Conservation (phyloP, 2,888 invertebrate species). For the Tuta absoluta region DNA sequence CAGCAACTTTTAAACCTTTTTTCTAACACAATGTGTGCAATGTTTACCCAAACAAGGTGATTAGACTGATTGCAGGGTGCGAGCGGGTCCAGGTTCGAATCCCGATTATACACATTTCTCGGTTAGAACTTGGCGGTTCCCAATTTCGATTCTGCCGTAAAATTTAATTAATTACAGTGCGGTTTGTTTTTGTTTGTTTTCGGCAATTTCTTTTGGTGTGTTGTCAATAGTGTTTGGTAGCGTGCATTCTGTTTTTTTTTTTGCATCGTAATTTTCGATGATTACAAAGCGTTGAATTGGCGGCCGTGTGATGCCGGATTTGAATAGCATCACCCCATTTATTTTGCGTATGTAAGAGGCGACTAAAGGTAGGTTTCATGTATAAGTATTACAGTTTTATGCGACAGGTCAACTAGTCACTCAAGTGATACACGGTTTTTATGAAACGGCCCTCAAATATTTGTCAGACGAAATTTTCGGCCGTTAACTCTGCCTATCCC, state of each 20-base stretch:
- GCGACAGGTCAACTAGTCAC: too few relatives aligned
- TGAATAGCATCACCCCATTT: too few relatives aligned
- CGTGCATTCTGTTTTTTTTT: background rate
- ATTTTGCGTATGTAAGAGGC: too few relatives aligned
- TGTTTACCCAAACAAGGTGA: conserved; percentile 64
- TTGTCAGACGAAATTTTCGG: too few relatives aligned
- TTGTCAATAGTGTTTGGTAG: background rate
- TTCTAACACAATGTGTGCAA: conserved; percentile 46
- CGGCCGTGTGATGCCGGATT: too few relatives aligned
- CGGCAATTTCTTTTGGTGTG: conserved; percentile 18
- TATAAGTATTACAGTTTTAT: too few relatives aligned
- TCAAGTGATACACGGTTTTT: too few relatives aligned
- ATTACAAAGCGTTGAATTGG: background rate
- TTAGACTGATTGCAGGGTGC: conserved; percentile 72
- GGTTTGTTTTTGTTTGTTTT: conserved; percentile 56
- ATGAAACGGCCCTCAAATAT: too few relatives aligned
- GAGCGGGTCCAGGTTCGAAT: conserved; percentile 54
- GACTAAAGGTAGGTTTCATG: too few relatives aligned
- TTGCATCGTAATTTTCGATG: background rate
- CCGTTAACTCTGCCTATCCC: too few relatives aligned
- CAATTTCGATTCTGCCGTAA: conserved; percentile 61
- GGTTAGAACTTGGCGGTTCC: conserved; percentile 61
- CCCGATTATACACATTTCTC: conserved; percentile 74
- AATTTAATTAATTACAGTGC: conserved; percentile 65
- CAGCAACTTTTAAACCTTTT: conserved; percentile 9